Conservation (phyloP, 1,140 invertebrate species). For the Pseudomyrmex gracilis region DNA sequence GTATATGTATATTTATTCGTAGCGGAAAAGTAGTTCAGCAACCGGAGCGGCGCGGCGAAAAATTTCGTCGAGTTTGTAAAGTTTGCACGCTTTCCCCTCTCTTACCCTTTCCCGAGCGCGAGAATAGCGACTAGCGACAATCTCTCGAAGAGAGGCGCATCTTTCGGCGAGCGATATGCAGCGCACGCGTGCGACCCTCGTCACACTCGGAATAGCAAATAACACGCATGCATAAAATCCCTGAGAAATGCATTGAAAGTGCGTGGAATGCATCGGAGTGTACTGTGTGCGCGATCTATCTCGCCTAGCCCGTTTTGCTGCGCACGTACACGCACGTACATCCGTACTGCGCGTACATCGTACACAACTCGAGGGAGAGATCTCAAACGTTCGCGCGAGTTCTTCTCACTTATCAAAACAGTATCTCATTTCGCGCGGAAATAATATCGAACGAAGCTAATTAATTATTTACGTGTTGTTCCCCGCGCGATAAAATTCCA, state of each 20-base stretch:
- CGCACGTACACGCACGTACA: conserved; percentile 67
- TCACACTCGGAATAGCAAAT: conserved; percentile 84
- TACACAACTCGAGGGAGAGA: background rate
- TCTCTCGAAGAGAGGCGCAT: conserved; percentile 52
- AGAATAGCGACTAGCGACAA: conserved; percentile 57
- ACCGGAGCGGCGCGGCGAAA: conserved; percentile 10
- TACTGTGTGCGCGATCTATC: conserved; percentile 74
- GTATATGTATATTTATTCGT: too few species aligned
- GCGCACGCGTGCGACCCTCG: conserved; percentile 79
- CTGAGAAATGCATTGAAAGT: conserved; percentile 83
- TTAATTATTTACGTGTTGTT: too few species aligned
- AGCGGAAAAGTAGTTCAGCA: too few species aligned
- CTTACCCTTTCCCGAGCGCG: conserved; percentile 37
- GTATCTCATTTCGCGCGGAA: too few species aligned
- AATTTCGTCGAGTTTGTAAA: conserved; percentile 66
- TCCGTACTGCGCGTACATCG: conserved; percentile 31
- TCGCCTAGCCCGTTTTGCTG: conserved; percentile 77
- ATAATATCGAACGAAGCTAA: too few species aligned
- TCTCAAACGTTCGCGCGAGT: background rate
- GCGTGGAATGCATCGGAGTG: conserved; percentile 79
- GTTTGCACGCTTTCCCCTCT: conserved; percentile 16
- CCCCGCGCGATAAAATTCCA: too few species aligned
- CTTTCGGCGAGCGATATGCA: conserved; percentile 75
- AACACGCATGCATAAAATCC: conserved; percentile 74
- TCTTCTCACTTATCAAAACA: background rate